Conservation (phyloP, 2,113 vertebrate species). For the Emydocephalus ijimae region DNA sequence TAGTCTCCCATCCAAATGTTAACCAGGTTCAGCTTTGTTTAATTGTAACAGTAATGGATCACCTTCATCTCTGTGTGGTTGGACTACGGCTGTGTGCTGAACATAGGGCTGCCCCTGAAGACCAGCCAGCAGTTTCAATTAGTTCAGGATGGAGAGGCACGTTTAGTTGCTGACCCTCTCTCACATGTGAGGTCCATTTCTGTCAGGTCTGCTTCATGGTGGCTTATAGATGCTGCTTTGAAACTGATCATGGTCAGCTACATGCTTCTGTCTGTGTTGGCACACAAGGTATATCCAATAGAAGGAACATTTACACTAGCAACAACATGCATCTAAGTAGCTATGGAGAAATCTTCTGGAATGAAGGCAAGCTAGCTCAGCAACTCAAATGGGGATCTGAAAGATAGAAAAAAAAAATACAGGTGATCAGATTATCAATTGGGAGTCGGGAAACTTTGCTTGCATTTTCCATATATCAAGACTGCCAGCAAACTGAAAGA, state of each 20-base stretch:
- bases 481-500: not conserved
- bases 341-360: not conserved
- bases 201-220: not conserved
- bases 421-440: not conserved
- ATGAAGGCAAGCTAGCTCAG: not conserved
- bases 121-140: not conserved
- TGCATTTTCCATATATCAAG: not conserved
- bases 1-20: not conserved
- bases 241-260: not conserved
- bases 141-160: not conserved
- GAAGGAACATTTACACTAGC: not conserved
- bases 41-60: not conserved
- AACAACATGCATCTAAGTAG: not conserved
- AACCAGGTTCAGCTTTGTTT: not conserved
- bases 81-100: not conserved
- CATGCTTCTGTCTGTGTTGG: not conserved
- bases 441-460: not conserved
- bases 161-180: not conserved
- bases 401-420: not conserved
- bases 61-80: not conserved
- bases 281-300: not conserved
- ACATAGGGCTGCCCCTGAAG: not conserved
- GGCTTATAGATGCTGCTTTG: not conserved
- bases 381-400: not conserved
- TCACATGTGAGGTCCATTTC: not conserved